phyloP scores from a whole-genome alignment of 2,888 invertebrate genomes.

The Entomobrya proxima region DNA sequence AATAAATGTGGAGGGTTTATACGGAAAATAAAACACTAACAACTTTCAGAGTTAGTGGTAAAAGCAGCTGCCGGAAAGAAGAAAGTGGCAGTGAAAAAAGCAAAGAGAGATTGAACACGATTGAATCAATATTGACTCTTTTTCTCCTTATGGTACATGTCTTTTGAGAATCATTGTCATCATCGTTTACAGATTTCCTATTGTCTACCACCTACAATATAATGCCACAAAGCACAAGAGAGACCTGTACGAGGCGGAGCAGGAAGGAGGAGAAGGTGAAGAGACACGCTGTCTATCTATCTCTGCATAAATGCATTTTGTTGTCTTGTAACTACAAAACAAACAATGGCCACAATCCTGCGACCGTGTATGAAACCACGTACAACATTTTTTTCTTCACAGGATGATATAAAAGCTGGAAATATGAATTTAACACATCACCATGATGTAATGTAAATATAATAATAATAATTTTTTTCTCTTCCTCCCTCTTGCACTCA shows the following conservation, averaged over 20 bases:
- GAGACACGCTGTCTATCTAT: neutral
- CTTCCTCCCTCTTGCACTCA: neutral
- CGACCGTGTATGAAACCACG: neutral
- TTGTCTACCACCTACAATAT: slow-evolving; percentile 25
- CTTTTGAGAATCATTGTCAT: slow-evolving; percentile 54
- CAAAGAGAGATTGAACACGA: slow-evolving; percentile 47
- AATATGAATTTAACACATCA: slow-evolving; percentile 14
- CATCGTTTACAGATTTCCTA: slow-evolving; percentile 48
- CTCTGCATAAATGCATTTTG: slow-evolving; percentile 18
- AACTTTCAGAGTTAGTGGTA: too few species aligned
- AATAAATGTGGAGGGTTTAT: neutral
- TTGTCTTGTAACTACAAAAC: slow-evolving; percentile 22
- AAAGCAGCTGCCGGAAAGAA: neutral
- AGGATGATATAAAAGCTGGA: neutral
- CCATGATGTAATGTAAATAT: slow-evolving; percentile 43
- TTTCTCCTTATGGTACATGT: slow-evolving; percentile 36
- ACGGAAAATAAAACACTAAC: neutral
- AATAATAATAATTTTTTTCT: slow-evolving; percentile 42
- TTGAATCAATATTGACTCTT: slow-evolving; percentile 66
- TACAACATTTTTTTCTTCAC: neutral
- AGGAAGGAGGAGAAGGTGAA: neutral
- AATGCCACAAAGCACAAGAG: neutral
- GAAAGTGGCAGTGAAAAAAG: neutral
- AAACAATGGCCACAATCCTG: slow-evolving; percentile 21
- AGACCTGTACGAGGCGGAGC: neutral